These are phyloP conservation scores for Virgularia gustaviana DNA, from an alignment of 92 coral and sea anemone genomes.

Conservation along the genomic window DNA sequence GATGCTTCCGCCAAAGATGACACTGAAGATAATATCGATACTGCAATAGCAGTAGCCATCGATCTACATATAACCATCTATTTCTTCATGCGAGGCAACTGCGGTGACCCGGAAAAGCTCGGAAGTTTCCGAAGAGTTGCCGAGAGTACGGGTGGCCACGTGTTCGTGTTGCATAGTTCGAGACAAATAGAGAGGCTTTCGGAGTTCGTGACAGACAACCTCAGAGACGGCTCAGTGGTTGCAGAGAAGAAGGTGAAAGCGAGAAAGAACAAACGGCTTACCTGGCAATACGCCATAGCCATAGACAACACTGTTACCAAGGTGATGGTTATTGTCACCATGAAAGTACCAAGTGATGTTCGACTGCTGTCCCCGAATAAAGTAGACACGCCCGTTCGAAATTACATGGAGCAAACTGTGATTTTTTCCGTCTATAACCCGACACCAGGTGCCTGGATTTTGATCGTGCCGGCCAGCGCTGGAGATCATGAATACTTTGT, in stretches of 20 bases:
- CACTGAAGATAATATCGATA: conserved; percentile 48
- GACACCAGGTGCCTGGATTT: conserved; percentile 69
- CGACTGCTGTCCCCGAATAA: conserved; percentile 53
- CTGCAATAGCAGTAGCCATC: conserved; percentile 23
- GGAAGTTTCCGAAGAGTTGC: conserved; percentile 11
- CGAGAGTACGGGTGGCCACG: conserved; percentile 20
- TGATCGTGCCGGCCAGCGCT: conserved; percentile 49
- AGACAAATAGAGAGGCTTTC: conserved; percentile 14
- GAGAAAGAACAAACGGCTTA: background rate
- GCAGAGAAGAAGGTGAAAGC: conserved; percentile 2
- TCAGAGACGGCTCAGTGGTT: conserved; percentile 3
- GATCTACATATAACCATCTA: conserved; percentile 60
- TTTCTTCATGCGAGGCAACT: conserved; percentile 71
- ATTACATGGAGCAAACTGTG: conserved; percentile 44
- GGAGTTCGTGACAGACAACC: conserved; percentile 18
- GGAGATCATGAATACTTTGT: conserved; percentile 68
- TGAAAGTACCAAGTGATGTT: conserved; percentile 35
- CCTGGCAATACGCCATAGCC: conserved; percentile 58
- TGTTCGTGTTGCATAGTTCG: conserved; percentile 23
- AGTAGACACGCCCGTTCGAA: conserved; percentile 11
- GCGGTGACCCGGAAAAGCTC: conserved; percentile 23
- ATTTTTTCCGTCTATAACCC: conserved; percentile 66
- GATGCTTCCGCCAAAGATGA: conserved; percentile 86
- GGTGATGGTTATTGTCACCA: conserved; percentile 54
- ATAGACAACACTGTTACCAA: conserved; percentile 64